A percentile compares a stretch with the other conserved stretches of the same genome.
These are phyloP conservation scores for Ranitomeya variabilis DNA, from an alignment of 2,113 vertebrate genomes.

Conservation along the genomic window DNA sequence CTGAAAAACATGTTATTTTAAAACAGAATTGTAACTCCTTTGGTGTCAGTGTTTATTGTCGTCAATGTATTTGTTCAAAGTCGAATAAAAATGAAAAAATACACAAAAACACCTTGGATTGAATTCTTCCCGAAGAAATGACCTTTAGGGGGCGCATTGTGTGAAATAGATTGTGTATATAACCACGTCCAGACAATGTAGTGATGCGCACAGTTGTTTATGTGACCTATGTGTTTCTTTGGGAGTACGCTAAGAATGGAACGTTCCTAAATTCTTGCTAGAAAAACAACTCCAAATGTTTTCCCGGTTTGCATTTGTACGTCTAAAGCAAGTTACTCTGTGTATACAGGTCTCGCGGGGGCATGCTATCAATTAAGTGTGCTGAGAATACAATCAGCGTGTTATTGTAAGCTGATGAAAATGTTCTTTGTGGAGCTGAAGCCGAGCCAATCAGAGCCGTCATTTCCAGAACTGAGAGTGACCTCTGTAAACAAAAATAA, in stretches of 20 bases:
- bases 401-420: slow-evolving; percentile 85
- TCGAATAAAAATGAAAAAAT: too few relatives aligned
- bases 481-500: slow-evolving; percentile 77
- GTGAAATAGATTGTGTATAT: too few relatives aligned
- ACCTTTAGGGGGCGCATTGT: too few relatives aligned
- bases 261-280: not conserved
- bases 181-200: too few relatives aligned
- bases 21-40: too few relatives aligned
- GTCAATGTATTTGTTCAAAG: too few relatives aligned
- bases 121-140: too few relatives aligned
- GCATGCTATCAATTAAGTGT: slow-evolving; percentile 80
- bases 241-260: not conserved
- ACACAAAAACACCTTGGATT: too few relatives aligned
- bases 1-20: too few relatives aligned
- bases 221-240: too few relatives aligned
- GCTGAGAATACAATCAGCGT: slow-evolving; percentile 84
- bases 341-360: slow-evolving; percentile 61
- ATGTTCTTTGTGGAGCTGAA: slow-evolving; percentile 73
- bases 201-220: too few relatives aligned
- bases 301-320: not conserved
- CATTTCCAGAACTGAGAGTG: slow-evolving; percentile 81
- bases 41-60: too few relatives aligned
- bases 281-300: slow-evolving; percentile 14
- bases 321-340: not conserved
- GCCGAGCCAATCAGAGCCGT: slow-evolving; percentile 78